Evolutionary conservation across 2,888 invertebrate genomes (phyloP).

Genomic region (Scaptomyza tumidula): DNA sequence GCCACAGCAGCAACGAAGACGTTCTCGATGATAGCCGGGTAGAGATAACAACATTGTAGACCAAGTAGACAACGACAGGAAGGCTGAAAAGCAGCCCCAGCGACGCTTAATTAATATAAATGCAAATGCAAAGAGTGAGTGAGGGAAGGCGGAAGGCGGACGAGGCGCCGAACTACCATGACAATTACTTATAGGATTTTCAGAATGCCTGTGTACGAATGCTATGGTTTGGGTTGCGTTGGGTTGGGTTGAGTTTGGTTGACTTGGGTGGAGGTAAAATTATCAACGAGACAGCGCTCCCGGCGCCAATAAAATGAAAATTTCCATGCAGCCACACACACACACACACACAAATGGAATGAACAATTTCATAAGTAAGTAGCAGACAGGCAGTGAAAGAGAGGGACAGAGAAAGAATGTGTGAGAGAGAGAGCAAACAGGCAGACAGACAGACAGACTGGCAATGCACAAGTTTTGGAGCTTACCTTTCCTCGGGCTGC

Average conservation of each 20-base stretch:
- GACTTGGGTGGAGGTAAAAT: slow-evolving; percentile 16
- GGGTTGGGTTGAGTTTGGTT: slow-evolving; percentile 12
- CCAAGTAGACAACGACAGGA: slow-evolving; percentile 63
- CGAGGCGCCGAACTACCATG: slow-evolving; percentile 64
- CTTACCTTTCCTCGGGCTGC: slow-evolving; percentile 56
- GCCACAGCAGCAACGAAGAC: slow-evolving; percentile 66
- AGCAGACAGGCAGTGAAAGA: slow-evolving; percentile 15
- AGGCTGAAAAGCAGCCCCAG: slow-evolving; percentile 68
- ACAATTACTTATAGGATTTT: slow-evolving; percentile 79
- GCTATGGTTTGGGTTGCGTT: background rate
- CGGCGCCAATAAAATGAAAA: slow-evolving; percentile 80
- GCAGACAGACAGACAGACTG: background rate
- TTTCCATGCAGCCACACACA: slow-evolving; percentile 67
- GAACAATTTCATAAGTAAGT: slow-evolving; percentile 63
- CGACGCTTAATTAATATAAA: slow-evolving; percentile 79
- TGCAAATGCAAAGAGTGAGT: slow-evolving; percentile 56
- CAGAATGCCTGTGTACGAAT: slow-evolving; percentile 58
- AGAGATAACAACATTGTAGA: slow-evolving; percentile 67
- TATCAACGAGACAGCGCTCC: slow-evolving; percentile 70
- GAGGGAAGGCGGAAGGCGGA: background rate
- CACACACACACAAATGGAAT: slow-evolving; percentile 60
- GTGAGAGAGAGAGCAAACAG: slow-evolving; percentile 13
- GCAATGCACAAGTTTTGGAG: slow-evolving; percentile 46
- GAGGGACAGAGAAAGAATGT: background rate
- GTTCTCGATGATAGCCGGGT: slow-evolving; percentile 70